These are phyloP conservation scores for Caenorhabditis sp. DNA, from an alignment of 2,888 invertebrate genomes.

Conservation along the genomic window DNA sequence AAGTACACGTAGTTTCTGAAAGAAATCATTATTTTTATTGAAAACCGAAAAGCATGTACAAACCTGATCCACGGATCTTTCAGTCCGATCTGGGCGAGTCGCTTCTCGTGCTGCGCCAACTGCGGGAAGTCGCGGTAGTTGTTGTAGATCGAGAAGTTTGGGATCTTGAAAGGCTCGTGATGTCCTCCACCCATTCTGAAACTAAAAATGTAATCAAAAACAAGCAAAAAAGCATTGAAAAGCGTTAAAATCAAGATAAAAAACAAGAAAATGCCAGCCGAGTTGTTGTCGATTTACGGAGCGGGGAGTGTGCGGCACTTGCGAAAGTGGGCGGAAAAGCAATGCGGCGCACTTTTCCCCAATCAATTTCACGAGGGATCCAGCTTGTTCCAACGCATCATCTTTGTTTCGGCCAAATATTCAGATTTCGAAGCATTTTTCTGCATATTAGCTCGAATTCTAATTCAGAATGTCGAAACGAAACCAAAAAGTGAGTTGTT, in stretches of 20 bases:
- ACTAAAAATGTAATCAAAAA: background rate
- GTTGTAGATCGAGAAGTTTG: constrained; percentile 75
- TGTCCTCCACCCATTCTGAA: constrained; percentile 70
- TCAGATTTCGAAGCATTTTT: constrained; percentile 4
- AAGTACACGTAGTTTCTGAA: constrained; percentile 75
- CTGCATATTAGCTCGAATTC: background rate
- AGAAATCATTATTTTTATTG: background rate
- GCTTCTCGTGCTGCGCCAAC: constrained; percentile 72
- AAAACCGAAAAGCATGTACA: background rate
- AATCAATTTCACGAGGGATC: constrained; percentile 37
- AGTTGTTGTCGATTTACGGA: constrained; percentile 44
- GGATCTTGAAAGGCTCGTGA: constrained; percentile 75
- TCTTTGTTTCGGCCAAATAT: background rate
- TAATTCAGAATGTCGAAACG: constrained; percentile 30
- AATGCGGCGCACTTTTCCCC: constrained; percentile 34
- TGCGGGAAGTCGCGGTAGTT: constrained; percentile 75
- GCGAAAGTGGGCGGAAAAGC: constrained; percentile 20
- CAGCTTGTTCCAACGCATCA: constrained; percentile 45
- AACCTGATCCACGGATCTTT: constrained; percentile 78
- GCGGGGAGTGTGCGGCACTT: constrained; percentile 24
- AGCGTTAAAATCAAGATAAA: constrained; percentile 5
- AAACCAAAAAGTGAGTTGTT: constrained; percentile 42
- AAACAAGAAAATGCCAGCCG: constrained; percentile 28
- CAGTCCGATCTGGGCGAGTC: constrained; percentile 75
- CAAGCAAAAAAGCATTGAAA: background rate